Percentiles rank a stretch among this genome's conserved stretches.
Conservation (phyloP, 2,797 vertebrate species). For the Erpetoichthys calabaricus region DNA sequence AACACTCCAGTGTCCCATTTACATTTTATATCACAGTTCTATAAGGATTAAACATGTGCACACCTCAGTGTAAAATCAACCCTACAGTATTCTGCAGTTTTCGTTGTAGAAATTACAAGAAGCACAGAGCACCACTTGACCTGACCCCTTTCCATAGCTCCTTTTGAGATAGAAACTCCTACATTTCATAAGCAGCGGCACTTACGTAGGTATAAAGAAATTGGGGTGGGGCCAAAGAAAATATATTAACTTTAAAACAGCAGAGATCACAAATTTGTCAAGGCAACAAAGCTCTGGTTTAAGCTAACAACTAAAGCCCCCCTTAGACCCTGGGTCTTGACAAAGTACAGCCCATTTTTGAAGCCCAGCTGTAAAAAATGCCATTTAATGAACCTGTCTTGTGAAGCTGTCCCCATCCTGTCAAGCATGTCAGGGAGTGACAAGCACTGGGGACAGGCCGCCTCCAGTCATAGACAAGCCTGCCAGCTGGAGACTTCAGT, state of each 20-base stretch:
- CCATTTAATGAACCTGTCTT: constrained; percentile 99
- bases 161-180: no score
- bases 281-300: constrained; percentile 79
- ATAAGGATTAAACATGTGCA: no score
- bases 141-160: no score
- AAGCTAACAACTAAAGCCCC: constrained; percentile 66
- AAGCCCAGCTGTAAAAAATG: constrained; percentile 97
- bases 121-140: no score
- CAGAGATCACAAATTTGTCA: constrained; percentile 82
- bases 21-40: no score
- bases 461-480: constrained; percentile 96
- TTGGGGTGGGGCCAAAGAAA: constrained; percentile 56
- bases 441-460: constrained; percentile 88
- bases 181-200: no score
- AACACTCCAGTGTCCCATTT: no score
- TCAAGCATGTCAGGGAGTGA: constrained; percentile 98
- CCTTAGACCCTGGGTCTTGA: constrained; percentile 60
- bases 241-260: constrained; percentile 62
- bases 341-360: constrained; percentile 67
- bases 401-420: constrained; percentile 96
- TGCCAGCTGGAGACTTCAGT: constrained; percentile 98
- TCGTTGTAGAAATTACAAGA: no score
- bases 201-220: no score
- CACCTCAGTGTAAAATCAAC: no score
- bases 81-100: no score